Evolutionary conservation across 1,140 invertebrate genomes (phyloP).

Genomic region (Drosophila cardini): DNA sequence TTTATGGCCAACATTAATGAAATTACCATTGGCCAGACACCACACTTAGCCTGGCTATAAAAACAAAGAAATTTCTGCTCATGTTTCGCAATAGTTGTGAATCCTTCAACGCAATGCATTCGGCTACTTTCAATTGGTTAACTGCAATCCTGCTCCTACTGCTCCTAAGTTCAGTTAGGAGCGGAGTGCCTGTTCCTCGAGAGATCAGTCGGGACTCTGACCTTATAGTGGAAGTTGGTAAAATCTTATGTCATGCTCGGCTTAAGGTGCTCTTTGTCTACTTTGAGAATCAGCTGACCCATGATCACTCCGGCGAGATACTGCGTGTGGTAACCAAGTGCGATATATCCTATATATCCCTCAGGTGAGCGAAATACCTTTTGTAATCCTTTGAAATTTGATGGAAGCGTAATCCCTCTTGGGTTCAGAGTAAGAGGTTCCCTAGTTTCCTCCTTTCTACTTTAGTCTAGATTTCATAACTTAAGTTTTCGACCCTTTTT

Average conservation of each 20-base stretch:
- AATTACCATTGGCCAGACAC: slow-evolving; percentile 16
- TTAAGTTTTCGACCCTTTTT: too few species aligned
- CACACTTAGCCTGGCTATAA: slow-evolving; percentile 24
- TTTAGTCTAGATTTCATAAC: too few species aligned
- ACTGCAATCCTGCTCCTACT: slow-evolving; percentile 11
- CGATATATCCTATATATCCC: slow-evolving; percentile 72
- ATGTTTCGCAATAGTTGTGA: slow-evolving; percentile 19
- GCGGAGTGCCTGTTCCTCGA: slow-evolving; percentile 8
- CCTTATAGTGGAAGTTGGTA: slow-evolving; percentile 50
- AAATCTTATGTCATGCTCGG: slow-evolving; percentile 51
- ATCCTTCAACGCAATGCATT: slow-evolving; percentile 17
- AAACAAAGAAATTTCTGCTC: slow-evolving; percentile 7
- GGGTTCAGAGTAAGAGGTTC: too few species aligned
- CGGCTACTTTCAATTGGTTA: background rate
- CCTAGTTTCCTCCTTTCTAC: too few species aligned
- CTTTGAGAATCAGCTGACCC: slow-evolving; percentile 69
- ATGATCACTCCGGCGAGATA: slow-evolving; percentile 69
- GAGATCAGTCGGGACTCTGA: slow-evolving; percentile 35
- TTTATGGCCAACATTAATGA: slow-evolving; percentile 38
- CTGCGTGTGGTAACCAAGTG: slow-evolving; percentile 67
- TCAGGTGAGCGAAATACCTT: slow-evolving; percentile 50
- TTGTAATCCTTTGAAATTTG: too few species aligned
- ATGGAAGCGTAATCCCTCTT: too few species aligned
- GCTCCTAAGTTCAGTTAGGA: background rate
- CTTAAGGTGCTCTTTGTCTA: slow-evolving; percentile 74